These are phyloP conservation scores for Sinocyclocheilus anshuiensis DNA, from an alignment of 2,113 vertebrate genomes.

Conservation along the genomic window DNA sequence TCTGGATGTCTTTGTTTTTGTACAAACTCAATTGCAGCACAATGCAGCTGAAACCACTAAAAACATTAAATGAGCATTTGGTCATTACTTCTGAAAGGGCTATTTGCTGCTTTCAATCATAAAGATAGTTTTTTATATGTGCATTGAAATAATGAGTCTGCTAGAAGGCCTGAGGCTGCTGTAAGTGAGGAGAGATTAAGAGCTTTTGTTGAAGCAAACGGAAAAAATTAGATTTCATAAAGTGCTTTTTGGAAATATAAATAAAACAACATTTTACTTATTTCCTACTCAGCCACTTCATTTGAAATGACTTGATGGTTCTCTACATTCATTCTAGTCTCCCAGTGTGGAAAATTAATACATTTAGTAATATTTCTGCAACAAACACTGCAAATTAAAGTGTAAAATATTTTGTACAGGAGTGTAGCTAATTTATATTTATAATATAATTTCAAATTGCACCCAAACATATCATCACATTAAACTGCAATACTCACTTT, in stretches of 20 bases:
- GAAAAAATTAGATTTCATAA: constrained; percentile 26
- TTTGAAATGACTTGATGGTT: neutral
- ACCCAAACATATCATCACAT: neutral
- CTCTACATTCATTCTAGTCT: neutral
- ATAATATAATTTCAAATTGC: neutral
- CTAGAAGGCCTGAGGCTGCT: neutral
- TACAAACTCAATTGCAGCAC: neutral
- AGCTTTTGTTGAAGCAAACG: neutral
- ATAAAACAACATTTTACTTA: constrained; percentile 24
- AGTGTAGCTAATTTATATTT: neutral
- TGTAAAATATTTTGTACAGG: neutral
- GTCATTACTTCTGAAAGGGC: constrained; percentile 20
- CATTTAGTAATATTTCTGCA: neutral
- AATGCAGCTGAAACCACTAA: constrained; percentile 24
- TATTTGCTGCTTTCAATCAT: neutral
- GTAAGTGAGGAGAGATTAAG: constrained; percentile 2
- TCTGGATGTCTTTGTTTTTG: neutral
- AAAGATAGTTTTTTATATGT: neutral
- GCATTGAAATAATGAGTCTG: neutral
- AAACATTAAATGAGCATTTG: constrained; percentile 13
- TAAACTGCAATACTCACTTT: constrained; percentile 81
- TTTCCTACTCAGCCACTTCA: neutral
- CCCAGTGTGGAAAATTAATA: neutral
- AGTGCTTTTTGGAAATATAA: constrained; percentile 37
- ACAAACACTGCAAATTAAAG: neutral